These are phyloP conservation scores for Drosophila paucipuncta DNA, from an alignment of 2,888 invertebrate genomes.

Conservation along the genomic window DNA sequence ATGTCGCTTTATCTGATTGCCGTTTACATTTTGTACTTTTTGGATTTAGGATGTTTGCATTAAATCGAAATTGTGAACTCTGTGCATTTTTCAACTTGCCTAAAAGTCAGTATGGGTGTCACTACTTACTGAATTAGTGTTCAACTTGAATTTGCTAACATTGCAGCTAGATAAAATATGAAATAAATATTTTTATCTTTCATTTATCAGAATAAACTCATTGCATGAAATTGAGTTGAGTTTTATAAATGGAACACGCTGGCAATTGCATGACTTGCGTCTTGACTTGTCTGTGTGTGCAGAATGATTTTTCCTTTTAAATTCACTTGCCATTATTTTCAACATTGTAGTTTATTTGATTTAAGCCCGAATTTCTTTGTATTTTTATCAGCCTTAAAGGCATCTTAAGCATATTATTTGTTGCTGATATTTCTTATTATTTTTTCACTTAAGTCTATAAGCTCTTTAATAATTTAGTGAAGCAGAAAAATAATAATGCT, in stretches of 20 bases:
- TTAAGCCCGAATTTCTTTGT: neutral
- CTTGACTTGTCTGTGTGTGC: neutral
- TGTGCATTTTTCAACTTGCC: conserved; percentile 2
- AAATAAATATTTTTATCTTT: neutral
- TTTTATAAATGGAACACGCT: conserved; percentile 6
- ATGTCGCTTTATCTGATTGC: conserved; percentile 18
- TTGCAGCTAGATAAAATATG: neutral
- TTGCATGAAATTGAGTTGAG: conserved; percentile 6
- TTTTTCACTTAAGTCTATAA: neutral
- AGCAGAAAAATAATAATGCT: neutral
- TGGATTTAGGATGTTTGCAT: conserved; percentile 31
- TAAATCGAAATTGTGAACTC: conserved; percentile 12
- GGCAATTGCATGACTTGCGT: conserved; percentile 23
- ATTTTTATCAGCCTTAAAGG: neutral
- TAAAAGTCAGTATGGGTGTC: conserved; percentile 5
- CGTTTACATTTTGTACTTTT: conserved; percentile 33
- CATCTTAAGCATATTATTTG: neutral
- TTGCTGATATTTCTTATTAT: neutral
- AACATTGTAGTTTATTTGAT: neutral
- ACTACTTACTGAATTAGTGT: conserved; percentile 11
- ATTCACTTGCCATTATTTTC: neutral
- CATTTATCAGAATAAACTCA: neutral
- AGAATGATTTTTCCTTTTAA: neutral
- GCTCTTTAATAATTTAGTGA: neutral
- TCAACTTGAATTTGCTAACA: conserved; percentile 7